phyloP scores from a whole-genome alignment of 2,888 invertebrate species.

The Flexamia atlantica region DNA sequence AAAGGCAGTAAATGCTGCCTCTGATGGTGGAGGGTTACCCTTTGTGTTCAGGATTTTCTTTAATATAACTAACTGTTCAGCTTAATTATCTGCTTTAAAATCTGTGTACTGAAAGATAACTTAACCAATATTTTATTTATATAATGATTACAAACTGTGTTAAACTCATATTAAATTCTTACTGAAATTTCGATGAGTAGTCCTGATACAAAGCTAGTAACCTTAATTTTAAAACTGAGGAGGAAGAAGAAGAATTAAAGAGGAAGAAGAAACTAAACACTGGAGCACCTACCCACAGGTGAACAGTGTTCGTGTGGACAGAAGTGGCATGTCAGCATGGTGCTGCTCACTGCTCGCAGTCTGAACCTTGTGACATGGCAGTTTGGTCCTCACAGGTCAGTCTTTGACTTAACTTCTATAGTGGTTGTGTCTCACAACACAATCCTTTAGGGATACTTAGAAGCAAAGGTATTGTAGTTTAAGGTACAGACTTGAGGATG shows the following conservation, averaged over 20 bases:
- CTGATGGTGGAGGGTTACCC: slow-evolving; percentile 15
- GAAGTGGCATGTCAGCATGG: not conserved
- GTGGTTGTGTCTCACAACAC: not conserved
- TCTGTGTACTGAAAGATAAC: too few species aligned
- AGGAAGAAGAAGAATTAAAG: not conserved
- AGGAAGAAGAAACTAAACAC: not conserved
- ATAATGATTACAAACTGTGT: too few species aligned
- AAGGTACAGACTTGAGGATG: too few species aligned
- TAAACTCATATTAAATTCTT: too few species aligned
- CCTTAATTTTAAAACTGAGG: not conserved
- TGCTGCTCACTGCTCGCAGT: too few species aligned
- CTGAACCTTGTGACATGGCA: not conserved
- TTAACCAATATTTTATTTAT: too few species aligned
- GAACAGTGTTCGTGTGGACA: not conserved
- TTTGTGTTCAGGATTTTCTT: not conserved
- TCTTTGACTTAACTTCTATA: not conserved
- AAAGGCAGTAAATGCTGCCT: not conserved
- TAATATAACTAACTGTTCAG: too few species aligned
- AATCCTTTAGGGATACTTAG: not conserved
- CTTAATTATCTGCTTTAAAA: too few species aligned
- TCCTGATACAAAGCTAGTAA: not conserved
- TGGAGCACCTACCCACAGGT: not conserved
- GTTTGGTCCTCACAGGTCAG: not conserved
- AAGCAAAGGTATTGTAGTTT: not conserved
- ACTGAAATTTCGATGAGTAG: too few species aligned